Evolutionary conservation across 2,113 vertebrate genomes (phyloP).

Genomic region (Oncorhynchus kisutch): DNA sequence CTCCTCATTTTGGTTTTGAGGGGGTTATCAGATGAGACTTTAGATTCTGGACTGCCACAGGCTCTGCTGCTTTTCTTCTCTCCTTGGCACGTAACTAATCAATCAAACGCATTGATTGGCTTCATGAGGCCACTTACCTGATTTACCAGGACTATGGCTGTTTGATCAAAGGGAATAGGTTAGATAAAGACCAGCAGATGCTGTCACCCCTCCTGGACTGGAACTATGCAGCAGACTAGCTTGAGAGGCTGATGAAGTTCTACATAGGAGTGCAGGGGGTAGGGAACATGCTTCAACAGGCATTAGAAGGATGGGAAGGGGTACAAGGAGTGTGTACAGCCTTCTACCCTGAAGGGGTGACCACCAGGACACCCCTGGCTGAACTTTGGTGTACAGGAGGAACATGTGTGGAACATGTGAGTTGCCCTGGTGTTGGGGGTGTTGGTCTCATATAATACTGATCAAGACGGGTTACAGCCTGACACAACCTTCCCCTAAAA

Average conservation of each 20-base stretch:
- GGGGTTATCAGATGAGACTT: no score
- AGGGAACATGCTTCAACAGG: conserved; percentile 7
- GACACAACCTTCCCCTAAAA: conserved; percentile 40
- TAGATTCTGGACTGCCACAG: no score
- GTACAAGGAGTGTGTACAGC: conserved; percentile 23
- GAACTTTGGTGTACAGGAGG: conserved; percentile 43
- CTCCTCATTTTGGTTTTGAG: no score
- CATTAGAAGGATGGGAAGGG: conserved; percentile 27
- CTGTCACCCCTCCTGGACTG: no score
- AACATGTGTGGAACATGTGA: conserved; percentile 60
- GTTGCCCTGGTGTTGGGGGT: background rate
- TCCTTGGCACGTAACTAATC: no score
- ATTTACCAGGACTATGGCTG: no score
- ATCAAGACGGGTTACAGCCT: conserved; percentile 44
- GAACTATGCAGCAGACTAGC: no score
- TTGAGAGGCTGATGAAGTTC: background rate
- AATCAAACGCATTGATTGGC: no score
- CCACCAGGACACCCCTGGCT: conserved; percentile 41
- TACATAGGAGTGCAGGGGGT: background rate
- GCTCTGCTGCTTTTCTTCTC: no score
- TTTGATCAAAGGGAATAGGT: no score
- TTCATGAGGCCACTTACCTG: no score
- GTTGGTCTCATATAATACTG: conserved; percentile 39
- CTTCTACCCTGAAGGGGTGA: background rate
- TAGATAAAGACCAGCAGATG: no score